Percentiles rank a stretch among this genome's conserved stretches.
Evolutionary conservation across 2,888 invertebrate genomes (phyloP).

Genomic region (Acleris holmiana): DNA sequence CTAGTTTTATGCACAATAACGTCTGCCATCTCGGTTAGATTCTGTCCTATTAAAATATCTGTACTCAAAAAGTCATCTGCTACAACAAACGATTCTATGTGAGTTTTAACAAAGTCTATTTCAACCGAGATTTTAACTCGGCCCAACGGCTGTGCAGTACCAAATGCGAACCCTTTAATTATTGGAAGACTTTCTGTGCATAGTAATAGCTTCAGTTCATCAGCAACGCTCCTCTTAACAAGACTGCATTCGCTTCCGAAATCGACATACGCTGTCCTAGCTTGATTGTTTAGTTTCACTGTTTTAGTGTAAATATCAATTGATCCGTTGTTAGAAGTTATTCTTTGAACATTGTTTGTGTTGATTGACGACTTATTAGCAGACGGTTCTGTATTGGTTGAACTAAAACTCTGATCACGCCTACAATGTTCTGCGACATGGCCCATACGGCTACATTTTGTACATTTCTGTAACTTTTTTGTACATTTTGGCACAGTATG

Average conservation of each 20-base stretch:
- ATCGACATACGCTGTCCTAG: slow-evolving; percentile 28
- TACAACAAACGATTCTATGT: slow-evolving; percentile 24
- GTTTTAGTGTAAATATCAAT: slow-evolving; percentile 27
- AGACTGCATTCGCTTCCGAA: slow-evolving; percentile 39
- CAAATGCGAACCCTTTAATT: slow-evolving; percentile 30
- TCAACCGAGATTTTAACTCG: slow-evolving; percentile 6
- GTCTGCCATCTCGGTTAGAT: slow-evolving; percentile 27
- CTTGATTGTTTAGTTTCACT: slow-evolving; percentile 16
- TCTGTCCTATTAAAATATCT: slow-evolving; percentile 34
- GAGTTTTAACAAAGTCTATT: slow-evolving; percentile 22
- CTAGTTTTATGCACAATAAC: slow-evolving; percentile 22
- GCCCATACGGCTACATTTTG: slow-evolving; percentile 18
- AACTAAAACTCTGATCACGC: not conserved
- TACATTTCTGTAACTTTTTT: slow-evolving; percentile 6
- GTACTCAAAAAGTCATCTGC: slow-evolving; percentile 14
- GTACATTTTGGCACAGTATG: slow-evolving; percentile 19
- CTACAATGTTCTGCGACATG: slow-evolving; percentile 10
- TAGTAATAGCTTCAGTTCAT: not conserved
- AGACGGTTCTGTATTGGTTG: not conserved
- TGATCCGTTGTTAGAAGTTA: not conserved
- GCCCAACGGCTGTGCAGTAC: slow-evolving; percentile 20
- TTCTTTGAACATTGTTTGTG: slow-evolving; percentile 6
- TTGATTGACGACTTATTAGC: not conserved
- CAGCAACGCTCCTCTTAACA: slow-evolving; percentile 9
- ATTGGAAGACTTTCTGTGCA: slow-evolving; percentile 16